Evolutionary conservation across 2,888 invertebrate genomes (phyloP).

Genomic region (Apoda limacodes): DNA sequence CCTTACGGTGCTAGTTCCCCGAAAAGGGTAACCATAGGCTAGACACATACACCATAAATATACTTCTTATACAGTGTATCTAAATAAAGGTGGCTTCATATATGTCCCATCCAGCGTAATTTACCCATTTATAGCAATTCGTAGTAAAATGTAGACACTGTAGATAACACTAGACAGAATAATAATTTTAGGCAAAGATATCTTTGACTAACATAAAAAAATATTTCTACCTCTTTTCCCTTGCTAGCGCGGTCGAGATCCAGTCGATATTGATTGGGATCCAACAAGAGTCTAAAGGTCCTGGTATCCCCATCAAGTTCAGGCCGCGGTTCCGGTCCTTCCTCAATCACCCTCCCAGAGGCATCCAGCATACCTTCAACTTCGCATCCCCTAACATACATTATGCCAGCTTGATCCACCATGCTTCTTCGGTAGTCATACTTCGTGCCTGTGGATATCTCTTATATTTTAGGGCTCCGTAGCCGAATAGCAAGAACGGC

Average conservation of each 20-base stretch:
- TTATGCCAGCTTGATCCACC: conserved; percentile 91
- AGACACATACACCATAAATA: no score
- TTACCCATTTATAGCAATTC: no score
- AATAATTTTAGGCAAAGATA: no score
- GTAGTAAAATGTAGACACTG: no score
- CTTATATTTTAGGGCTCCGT: no score
- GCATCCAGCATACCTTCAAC: conserved; percentile 98
- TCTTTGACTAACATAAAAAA: no score
- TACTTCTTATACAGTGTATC: no score
- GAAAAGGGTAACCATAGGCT: no score
- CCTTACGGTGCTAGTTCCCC: no score
- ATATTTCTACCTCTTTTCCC: conserved; percentile 85
- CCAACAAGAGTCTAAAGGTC: conserved; percentile 94
- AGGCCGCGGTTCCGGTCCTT: conserved; percentile 92
- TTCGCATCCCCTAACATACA: conserved; percentile 96
- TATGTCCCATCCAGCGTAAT: no score
- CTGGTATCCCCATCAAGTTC: conserved; percentile 88
- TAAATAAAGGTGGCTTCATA: no score
- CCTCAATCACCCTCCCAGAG: conserved; percentile 95
- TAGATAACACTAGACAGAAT: no score
- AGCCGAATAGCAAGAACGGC: conserved; percentile 5
- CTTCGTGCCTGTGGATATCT: conserved; percentile 72
- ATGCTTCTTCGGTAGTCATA: conserved; percentile 87
- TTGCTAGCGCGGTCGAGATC: conserved; percentile 89
- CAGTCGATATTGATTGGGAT: conserved; percentile 95